phyloP scores from a whole-genome alignment of 2,797 vertebrate species.

The Tragopan temminckii region DNA sequence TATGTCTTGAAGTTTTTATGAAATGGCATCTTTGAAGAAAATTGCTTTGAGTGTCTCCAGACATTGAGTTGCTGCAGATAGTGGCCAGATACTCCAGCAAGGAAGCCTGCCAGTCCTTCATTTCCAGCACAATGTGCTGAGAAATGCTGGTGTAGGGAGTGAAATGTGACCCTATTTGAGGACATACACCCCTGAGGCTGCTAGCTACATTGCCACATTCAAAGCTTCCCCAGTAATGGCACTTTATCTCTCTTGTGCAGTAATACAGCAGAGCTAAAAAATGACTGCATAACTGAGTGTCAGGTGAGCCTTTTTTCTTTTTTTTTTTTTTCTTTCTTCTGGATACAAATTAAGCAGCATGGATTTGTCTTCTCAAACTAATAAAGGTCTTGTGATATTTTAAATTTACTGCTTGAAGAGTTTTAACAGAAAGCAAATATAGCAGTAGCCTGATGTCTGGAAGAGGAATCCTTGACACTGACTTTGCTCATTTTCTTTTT shows the following conservation, averaged over 20 bases:
- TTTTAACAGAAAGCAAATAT: constrained; percentile 35
- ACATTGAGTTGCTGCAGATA: background rate
- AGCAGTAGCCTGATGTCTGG: background rate
- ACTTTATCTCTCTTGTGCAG: constrained; percentile 42
- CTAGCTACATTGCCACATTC: background rate
- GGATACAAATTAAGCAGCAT: constrained; percentile 18
- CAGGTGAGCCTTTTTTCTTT: background rate
- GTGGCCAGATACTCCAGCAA: background rate
- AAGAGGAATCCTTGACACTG: background rate
- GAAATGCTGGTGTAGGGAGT: background rate
- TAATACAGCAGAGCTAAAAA: constrained; percentile 30
- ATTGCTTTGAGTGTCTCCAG: background rate
- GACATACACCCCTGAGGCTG: background rate
- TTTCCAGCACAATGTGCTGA: background rate
- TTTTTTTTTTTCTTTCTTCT: background rate
- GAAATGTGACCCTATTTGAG: background rate
- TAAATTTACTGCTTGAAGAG: constrained; percentile 16
- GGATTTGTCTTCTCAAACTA: background rate
- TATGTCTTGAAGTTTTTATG: background rate
- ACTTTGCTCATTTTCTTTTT: background rate
- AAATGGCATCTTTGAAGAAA: constrained; percentile 7
- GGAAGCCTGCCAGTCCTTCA: constrained; percentile 9
- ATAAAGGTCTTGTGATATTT: constrained; percentile 5
- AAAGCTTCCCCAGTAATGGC: background rate
- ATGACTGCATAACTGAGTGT: background rate